phyloP scores from a whole-genome alignment of 1,140 invertebrate species.

The Whitmania pigra region DNA sequence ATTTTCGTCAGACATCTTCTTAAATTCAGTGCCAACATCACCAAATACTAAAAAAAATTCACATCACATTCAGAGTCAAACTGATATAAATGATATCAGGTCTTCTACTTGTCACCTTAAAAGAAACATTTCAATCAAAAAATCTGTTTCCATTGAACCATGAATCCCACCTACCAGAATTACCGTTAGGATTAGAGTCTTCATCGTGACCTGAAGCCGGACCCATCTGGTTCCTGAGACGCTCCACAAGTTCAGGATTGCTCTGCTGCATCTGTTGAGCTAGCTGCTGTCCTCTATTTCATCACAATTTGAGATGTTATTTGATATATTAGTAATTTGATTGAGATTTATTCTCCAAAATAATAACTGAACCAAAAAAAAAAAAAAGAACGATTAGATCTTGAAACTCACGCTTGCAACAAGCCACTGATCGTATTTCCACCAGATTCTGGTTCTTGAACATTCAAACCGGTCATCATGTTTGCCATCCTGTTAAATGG shows the following conservation, averaged over 20 bases:
- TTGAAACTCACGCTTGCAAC: slow-evolving; percentile 45
- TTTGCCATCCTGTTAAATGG: slow-evolving; percentile 37
- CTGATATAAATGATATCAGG: no score
- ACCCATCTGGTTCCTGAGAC: slow-evolving; percentile 48
- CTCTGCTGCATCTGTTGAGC: slow-evolving; percentile 54
- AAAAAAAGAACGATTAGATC: slow-evolving; percentile 1
- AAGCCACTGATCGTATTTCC: slow-evolving; percentile 29
- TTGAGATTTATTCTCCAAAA: not conserved
- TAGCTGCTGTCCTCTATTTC: slow-evolving; percentile 52
- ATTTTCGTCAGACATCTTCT: no score
- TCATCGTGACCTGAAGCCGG: no score
- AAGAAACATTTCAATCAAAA: no score
- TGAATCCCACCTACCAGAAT: no score
- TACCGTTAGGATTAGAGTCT: not conserved
- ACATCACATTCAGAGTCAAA: no score
- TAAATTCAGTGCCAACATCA: no score
- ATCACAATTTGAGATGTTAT: not conserved
- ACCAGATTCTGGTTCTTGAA: not conserved
- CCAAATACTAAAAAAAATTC: no score
- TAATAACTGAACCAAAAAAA: no score
- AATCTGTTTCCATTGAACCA: no score
- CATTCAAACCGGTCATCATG: slow-evolving; percentile 39
- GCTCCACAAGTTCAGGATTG: slow-evolving; percentile 57
- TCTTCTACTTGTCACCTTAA: no score
- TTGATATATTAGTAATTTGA: slow-evolving; percentile 5